These are phyloP conservation scores for Lycaon pictus DNA, from an alignment of 2,113 vertebrate species.

Conservation along the genomic window DNA sequence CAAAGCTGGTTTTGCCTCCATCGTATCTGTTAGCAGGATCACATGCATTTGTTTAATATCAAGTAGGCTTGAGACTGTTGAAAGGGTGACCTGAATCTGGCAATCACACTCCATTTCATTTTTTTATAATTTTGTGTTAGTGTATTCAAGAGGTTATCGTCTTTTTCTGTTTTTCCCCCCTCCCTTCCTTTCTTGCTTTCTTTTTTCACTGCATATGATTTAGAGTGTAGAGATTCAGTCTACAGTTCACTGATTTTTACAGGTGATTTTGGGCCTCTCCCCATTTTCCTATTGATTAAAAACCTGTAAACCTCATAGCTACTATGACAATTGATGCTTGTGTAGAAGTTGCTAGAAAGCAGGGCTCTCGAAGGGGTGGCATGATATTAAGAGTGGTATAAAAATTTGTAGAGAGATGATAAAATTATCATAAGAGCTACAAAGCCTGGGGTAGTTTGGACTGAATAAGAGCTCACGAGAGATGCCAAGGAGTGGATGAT, in stretches of 20 bases:
- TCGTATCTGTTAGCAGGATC: background rate
- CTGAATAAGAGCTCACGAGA: background rate
- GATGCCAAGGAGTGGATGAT: background rate
- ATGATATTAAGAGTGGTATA: background rate
- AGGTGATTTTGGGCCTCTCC: background rate
- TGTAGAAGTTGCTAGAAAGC: background rate
- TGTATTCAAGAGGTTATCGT: constrained; percentile 37
- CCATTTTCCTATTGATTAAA: background rate
- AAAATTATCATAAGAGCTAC: background rate
- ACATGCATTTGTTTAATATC: constrained; percentile 4
- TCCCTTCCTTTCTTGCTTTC: background rate
- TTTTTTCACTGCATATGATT: background rate
- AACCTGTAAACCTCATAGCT: background rate
- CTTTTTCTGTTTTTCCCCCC: background rate
- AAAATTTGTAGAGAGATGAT: background rate
- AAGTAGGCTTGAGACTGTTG: background rate
- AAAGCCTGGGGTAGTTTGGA: background rate
- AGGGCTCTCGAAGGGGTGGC: background rate
- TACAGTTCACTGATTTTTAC: background rate
- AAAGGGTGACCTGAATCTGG: background rate
- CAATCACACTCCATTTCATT: background rate
- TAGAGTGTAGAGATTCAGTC: background rate
- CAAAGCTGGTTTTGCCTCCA: constrained; percentile 40
- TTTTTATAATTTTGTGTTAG: constrained; percentile 45
- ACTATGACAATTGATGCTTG: background rate